Evolutionary conservation across 2,888 invertebrate genomes (phyloP).

Genomic region (Chloroclystis v-ata): DNA sequence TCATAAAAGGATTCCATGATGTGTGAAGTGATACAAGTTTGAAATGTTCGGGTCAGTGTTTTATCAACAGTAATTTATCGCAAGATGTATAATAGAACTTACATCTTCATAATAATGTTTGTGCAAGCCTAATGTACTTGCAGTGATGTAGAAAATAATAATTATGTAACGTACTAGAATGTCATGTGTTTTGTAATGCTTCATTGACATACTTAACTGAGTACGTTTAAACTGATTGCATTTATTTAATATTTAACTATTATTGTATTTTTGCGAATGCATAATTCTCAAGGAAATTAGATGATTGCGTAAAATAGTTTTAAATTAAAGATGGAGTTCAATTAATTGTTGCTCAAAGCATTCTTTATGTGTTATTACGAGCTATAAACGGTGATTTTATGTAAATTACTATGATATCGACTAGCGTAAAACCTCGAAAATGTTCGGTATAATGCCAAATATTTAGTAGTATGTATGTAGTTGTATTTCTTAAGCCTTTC

Average conservation of each 20-base stretch:
- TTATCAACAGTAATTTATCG: neutral
- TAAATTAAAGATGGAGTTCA: neutral
- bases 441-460: too few species aligned
- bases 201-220: constrained; percentile 11
- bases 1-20: too few species aligned
- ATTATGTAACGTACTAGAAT: constrained; percentile 11
- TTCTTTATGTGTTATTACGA: constrained; percentile 2
- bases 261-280: neutral
- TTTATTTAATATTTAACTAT: neutral
- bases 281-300: neutral
- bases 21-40: too few species aligned
- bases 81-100: neutral
- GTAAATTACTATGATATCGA: neutral
- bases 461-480: too few species aligned
- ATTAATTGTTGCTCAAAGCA: constrained; percentile 3
- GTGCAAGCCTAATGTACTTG: constrained; percentile 12
- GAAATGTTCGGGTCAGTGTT: too few species aligned
- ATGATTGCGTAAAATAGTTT: neutral
- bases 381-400: constrained; percentile 11
- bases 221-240: constrained; percentile 5
- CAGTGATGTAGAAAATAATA: constrained; percentile 11
- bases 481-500: too few species aligned
- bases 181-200: constrained; percentile 17
- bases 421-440: too few species aligned
- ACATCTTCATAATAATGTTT: neutral